These are phyloP conservation scores for Rhea pennata DNA, from an alignment of 2,113 vertebrate genomes.

Conservation along the genomic window DNA sequence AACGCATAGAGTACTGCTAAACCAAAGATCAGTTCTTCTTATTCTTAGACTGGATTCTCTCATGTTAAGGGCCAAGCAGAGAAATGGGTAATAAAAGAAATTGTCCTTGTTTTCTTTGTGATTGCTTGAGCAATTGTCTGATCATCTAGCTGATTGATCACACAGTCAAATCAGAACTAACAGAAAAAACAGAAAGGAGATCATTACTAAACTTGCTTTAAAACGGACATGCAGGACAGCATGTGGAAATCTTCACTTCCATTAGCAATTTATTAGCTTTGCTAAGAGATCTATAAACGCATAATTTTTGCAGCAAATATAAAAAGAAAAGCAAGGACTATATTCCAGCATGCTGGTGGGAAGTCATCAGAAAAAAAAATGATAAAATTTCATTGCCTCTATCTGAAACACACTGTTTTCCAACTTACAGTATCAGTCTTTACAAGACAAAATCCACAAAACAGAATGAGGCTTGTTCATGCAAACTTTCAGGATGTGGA, in stretches of 20 bases:
- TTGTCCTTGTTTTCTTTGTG: background rate
- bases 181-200: constrained; percentile 41
- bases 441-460: constrained; percentile 22
- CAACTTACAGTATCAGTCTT: background rate
- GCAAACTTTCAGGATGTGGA: background rate
- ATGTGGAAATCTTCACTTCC: constrained; percentile 44
- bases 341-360: background rate
- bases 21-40: background rate
- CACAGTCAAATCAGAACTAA: background rate
- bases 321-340: constrained; percentile 18
- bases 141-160: constrained; percentile 10
- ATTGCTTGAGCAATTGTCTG: background rate
- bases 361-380: background rate
- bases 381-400: background rate
- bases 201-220: constrained; percentile 44
- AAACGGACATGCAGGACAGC: background rate
- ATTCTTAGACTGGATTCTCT: background rate
- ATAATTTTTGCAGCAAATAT: background rate
- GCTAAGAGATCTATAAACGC: background rate
- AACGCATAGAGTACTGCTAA: fast-evolving
- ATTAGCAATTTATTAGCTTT: too few species aligned
- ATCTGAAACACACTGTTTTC: background rate
- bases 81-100: background rate
- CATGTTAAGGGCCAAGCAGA: background rate
- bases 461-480: background rate